Conservation (phyloP, 2,888 invertebrate species). For the Lithophane ornitopus region DNA sequence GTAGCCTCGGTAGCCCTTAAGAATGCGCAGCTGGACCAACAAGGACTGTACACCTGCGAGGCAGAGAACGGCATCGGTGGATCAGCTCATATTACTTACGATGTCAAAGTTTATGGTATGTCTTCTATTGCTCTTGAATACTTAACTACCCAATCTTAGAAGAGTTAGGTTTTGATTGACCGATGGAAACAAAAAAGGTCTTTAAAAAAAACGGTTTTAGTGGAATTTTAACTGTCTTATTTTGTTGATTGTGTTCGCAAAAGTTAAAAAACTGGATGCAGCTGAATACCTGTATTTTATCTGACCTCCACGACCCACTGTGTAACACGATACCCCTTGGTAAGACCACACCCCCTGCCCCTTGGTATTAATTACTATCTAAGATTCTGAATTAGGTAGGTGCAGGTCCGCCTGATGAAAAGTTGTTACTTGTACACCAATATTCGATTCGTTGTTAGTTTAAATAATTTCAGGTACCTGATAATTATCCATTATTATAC, state of each 20-base stretch:
- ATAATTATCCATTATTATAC: too few relatives aligned
- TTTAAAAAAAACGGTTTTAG: neutral
- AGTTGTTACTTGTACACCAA: neutral
- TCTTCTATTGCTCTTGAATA: neutral
- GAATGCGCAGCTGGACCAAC: slow-evolving; percentile 66
- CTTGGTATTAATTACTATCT: too few relatives aligned
- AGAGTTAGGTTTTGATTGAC: too few relatives aligned
- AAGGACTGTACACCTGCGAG: slow-evolving; percentile 76
- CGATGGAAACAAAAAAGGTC: too few relatives aligned
- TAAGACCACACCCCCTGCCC: too few relatives aligned
- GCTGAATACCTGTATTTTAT: too few relatives aligned
- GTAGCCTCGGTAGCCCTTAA: slow-evolving; percentile 48
- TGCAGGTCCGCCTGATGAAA: slow-evolving; percentile 9
- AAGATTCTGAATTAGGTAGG: too few relatives aligned
- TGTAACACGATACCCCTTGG: too few relatives aligned
- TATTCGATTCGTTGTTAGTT: slow-evolving; percentile 9
- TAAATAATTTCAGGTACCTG: neutral
- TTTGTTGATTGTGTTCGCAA: neutral
- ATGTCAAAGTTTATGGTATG: slow-evolving; percentile 55
- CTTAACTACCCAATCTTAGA: too few relatives aligned
- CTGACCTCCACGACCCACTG: too few relatives aligned
- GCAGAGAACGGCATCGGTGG: slow-evolving; percentile 70
- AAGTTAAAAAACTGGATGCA: neutral
- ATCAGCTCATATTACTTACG: slow-evolving; percentile 71
- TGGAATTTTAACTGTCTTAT: neutral